Conservation (phyloP, 2,888 invertebrate species). For the Isotomurus palustris region DNA sequence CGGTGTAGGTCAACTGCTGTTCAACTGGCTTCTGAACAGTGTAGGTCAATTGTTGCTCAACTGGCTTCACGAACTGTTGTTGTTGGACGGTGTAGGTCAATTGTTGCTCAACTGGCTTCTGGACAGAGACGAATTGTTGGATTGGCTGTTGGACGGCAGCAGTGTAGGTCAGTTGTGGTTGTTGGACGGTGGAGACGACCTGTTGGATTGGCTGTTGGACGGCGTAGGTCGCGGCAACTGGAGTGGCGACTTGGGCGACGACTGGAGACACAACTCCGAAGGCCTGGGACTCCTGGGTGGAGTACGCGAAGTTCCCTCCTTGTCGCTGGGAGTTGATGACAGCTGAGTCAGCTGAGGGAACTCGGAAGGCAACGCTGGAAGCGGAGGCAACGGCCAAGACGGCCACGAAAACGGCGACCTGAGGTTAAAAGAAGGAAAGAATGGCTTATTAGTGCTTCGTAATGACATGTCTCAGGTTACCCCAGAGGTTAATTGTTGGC, state of each 20-base stretch:
- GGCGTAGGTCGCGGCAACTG: conserved; percentile 14
- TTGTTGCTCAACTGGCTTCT: not conserved
- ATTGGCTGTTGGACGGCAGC: not conserved
- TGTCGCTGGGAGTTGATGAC: conserved; percentile 31
- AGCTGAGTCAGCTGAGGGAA: conserved; percentile 19
- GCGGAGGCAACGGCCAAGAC: conserved; percentile 35
- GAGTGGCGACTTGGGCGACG: conserved; percentile 18
- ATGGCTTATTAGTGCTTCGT: too few relatives aligned
- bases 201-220: conserved; percentile 8
- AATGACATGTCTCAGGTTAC: not conserved
- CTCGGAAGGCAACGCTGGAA: conserved; percentile 19
- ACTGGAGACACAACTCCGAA: conserved; percentile 18
- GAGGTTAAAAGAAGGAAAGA: too few relatives aligned
- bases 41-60: not conserved
- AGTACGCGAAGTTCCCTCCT: conserved; percentile 41
- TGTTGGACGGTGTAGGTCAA: not conserved
- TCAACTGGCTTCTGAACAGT: conserved; percentile 1
- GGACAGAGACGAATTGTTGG: not conserved
- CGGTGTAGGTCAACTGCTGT: not conserved
- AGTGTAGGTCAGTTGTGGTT: not conserved
- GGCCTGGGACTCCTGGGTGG: conserved; percentile 18
- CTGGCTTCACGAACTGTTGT: not conserved
- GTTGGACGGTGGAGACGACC: not conserved
- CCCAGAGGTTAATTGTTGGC: too few relatives aligned
- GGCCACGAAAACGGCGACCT: conserved; percentile 37